These are phyloP conservation scores for Nothoprocta pentlandii DNA, from an alignment of 2,113 vertebrate species.

Conservation along the genomic window DNA sequence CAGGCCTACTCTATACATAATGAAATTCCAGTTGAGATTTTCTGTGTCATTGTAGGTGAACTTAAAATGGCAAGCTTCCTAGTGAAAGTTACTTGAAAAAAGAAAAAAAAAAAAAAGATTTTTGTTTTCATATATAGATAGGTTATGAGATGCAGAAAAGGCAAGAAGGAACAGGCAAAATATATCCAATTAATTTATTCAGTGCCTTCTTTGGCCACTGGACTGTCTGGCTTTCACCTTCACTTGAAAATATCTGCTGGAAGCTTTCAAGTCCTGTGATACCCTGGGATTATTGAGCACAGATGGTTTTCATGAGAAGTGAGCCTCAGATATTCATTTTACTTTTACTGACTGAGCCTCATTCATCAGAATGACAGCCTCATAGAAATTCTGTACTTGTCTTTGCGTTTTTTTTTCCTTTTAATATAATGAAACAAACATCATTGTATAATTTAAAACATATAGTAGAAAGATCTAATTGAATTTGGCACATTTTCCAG, in stretches of 20 bases:
- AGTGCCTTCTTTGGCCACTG: not conserved
- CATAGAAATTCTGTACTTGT: not conserved
- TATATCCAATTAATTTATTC: not conserved
- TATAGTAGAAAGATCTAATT: not conserved
- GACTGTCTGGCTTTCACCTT: not conserved
- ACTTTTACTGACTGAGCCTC: not conserved
- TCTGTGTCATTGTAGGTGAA: not conserved
- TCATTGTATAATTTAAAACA: not conserved
- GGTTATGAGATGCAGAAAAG: not conserved
- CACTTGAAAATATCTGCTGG: not conserved
- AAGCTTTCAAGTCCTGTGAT: not conserved
- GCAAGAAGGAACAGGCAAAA: not conserved
- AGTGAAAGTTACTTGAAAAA: not conserved
- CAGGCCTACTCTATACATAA: not conserved
- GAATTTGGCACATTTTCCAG: constrained; percentile 8
- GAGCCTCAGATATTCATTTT: not conserved
- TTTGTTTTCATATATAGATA: not conserved
- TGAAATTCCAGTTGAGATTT: not conserved
- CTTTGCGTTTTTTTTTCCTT: not conserved
- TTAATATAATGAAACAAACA: not conserved
- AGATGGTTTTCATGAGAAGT: not conserved
- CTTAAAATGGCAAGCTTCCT: not conserved
- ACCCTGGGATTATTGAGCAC: not conserved
- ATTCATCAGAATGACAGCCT: not conserved
- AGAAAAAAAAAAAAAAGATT: not conserved